Base-by-base conservation (phyloP, 2,797 vertebrate species). In the Sebastes nivosus region DNA sequence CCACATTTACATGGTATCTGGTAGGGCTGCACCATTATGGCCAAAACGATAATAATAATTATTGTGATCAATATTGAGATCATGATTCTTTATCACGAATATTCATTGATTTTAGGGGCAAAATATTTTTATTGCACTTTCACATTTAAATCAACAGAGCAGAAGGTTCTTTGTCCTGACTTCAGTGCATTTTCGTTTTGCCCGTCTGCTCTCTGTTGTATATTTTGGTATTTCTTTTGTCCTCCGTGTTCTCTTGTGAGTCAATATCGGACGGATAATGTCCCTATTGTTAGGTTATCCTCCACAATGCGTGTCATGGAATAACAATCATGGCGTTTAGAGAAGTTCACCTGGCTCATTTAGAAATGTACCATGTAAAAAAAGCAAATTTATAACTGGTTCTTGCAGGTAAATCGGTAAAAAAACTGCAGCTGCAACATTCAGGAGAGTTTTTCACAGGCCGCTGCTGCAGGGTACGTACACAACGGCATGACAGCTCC, bases 1-100 rank as follows among this genome's bases (percentile, higher is more conserved):
- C 61, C 68, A 67, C 60, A 82, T 87, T 84, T 77, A 75, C 76
- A 80, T 75, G 55, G 58, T 73, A 61, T 61, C 18, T 61, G 10
- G 10, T 6, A n/a, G 6, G 61, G 32, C 20, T 14, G 9, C 12
- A n/a, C 0, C 6, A 34, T 14, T 4, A 25, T 58, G 55, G 55
- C 24, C 3, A 58, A 58, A 25, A 58, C 7, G 24, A 57, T 2
- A 52, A n/a, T 52, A 2, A 4, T 1, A 1, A 52, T 52, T 52
- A n/a, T 52, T 9, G 1, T 60, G 8, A 30, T 18, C 29, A 61
- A 32, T 1, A 10, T 61, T 61, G 18, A 30, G 58, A 1, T 30
- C 58, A 18, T 10, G n/a, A 38, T 65, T 16, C 38, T 42, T 65
- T 24, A 9, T 38, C 22, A 42, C 0, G 13, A 38, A 25, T 4